phyloP scores from a whole-genome alignment of 2,113 vertebrate genomes.

The Larimichthys crocea region DNA sequence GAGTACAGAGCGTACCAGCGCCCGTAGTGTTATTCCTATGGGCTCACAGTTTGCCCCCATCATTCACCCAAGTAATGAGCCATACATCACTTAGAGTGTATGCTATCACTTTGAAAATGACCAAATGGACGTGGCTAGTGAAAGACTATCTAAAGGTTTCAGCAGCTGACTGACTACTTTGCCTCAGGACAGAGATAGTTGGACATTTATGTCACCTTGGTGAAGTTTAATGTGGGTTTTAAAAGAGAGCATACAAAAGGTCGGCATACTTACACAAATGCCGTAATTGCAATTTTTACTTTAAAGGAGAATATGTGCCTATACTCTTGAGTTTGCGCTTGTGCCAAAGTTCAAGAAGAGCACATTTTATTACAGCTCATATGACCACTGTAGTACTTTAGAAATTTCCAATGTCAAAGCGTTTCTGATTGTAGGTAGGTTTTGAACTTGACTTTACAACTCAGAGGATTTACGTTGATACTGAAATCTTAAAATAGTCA shows the following conservation, averaged over 20 bases:
- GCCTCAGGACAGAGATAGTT: slow-evolving; percentile 12
- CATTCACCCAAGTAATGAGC: slow-evolving; percentile 25
- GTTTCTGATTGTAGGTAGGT: slow-evolving; percentile 25
- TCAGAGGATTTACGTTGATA: neutral
- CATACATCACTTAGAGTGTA: slow-evolving; percentile 35
- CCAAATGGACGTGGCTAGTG: slow-evolving; percentile 14
- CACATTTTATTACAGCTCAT: neutral
- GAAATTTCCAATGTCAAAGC: slow-evolving; percentile 6
- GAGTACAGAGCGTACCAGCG: neutral
- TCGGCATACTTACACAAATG: neutral
- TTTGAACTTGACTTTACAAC: slow-evolving; percentile 21
- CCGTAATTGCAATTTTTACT: neutral
- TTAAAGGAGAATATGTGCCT: slow-evolving; percentile 2
- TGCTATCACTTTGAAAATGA: slow-evolving; percentile 31
- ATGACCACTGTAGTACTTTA: neutral
- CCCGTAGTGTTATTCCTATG: neutral
- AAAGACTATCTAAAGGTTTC: slow-evolving; percentile 10
- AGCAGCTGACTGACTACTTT: slow-evolving; percentile 4
- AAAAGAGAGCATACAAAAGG: neutral
- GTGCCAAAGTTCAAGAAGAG: slow-evolving; percentile 4
- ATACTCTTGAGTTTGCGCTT: neutral
- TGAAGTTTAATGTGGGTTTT: neutral
- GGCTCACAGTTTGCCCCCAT: slow-evolving; percentile 8
- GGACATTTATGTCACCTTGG: slow-evolving; percentile 29
- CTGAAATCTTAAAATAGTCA: neutral